phyloP scores from a whole-genome alignment of 2,113 vertebrate genomes.

The Herpetotheres cachinnans region DNA sequence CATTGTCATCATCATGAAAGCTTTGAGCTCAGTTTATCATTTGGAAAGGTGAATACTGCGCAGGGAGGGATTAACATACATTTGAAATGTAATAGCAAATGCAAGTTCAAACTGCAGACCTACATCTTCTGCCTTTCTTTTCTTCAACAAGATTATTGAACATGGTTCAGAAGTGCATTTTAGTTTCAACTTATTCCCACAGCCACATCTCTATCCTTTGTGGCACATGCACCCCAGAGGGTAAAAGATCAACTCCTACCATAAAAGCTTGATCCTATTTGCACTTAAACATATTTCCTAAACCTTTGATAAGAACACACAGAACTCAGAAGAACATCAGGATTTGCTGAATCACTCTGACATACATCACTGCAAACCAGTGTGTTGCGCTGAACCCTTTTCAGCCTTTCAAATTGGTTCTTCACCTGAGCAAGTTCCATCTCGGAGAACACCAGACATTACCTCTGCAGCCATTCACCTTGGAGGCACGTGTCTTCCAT shows the following conservation, averaged over 20 bases:
- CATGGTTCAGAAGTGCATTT: background rate
- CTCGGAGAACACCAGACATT: accelerated
- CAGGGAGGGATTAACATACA: background rate
- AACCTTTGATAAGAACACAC: background rate
- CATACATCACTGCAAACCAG: background rate
- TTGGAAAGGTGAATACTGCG: background rate
- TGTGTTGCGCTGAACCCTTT: background rate
- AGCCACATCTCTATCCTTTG: background rate
- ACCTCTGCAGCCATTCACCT: background rate
- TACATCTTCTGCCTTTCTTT: background rate
- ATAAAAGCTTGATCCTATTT: background rate
- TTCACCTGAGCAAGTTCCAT: background rate
- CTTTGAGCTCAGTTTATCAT: background rate
- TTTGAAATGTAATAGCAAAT: constrained; percentile 22
- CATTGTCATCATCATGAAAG: background rate
- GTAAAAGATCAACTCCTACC: background rate
- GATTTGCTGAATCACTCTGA: background rate
- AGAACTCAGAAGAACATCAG: background rate
- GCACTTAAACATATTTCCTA: background rate
- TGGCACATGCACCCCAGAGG: background rate
- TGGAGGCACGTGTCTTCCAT: background rate
- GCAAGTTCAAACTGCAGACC: background rate
- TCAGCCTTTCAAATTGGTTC: background rate
- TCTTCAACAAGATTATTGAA: constrained; percentile 11
- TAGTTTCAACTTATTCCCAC: background rate